Conservation (phyloP, 2,113 vertebrate species). For the Esox niger region DNA sequence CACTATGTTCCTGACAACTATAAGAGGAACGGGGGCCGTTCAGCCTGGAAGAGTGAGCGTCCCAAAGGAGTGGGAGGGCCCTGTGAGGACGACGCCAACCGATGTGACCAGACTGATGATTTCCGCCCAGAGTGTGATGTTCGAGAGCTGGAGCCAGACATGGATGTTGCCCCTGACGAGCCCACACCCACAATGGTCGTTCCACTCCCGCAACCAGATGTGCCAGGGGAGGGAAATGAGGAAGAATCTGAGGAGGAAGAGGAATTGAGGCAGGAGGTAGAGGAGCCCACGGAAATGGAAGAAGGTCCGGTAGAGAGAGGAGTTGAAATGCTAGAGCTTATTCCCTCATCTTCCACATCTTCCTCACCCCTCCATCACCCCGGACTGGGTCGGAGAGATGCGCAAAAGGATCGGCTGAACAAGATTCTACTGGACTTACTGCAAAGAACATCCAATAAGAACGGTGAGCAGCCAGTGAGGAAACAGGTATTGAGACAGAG, state of each 20-base stretch:
- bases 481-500: slow-evolving; percentile 50
- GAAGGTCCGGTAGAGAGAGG: slow-evolving; percentile 51
- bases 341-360: slow-evolving; percentile 54
- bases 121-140: slow-evolving; percentile 46
- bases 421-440: slow-evolving; percentile 91
- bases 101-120: slow-evolving; percentile 60
- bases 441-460: slow-evolving; percentile 92
- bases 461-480: slow-evolving; percentile 87
- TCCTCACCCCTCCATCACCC: slow-evolving; percentile 67
- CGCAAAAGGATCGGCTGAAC: slow-evolving; percentile 90
- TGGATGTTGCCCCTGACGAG: slow-evolving; percentile 49
- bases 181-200: slow-evolving; percentile 31
- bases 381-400: slow-evolving; percentile 77
- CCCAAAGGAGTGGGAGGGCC: slow-evolving; percentile 71
- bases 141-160: slow-evolving; percentile 49
- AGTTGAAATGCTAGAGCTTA: slow-evolving; percentile 61
- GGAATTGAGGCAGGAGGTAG: slow-evolving; percentile 48
- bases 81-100: slow-evolving; percentile 68
- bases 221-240: slow-evolving; percentile 53
- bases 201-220: slow-evolving; percentile 40
- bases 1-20: slow-evolving; percentile 99
- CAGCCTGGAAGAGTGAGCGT: slow-evolving; percentile 92
- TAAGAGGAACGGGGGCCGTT: slow-evolving; percentile 94
- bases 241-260: slow-evolving; percentile 37
- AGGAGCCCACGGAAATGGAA: slow-evolving; percentile 75